phyloP scores from a whole-genome alignment of 2,888 invertebrate genomes.

The Glaucopsyche alexis region DNA sequence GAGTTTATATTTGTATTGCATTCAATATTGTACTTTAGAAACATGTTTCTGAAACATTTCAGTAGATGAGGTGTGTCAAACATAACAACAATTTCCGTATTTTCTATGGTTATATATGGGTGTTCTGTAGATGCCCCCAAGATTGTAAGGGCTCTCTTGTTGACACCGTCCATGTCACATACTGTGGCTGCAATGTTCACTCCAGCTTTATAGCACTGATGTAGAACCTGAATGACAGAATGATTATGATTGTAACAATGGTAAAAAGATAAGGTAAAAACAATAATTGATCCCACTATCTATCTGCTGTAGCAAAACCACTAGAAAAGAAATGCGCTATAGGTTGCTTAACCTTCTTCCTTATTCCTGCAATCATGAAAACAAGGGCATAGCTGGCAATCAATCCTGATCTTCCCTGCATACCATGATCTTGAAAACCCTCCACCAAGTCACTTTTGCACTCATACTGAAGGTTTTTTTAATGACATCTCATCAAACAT shows the following conservation, averaged over 20 bases:
- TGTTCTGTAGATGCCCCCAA: slow-evolving; percentile 8
- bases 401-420: slow-evolving; percentile 1
- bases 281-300: neutral
- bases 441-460: neutral
- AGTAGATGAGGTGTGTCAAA: slow-evolving; percentile 15
- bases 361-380: slow-evolving; percentile 21
- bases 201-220: neutral
- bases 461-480: neutral
- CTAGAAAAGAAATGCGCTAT: neutral
- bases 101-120: slow-evolving; percentile 24
- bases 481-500: slow-evolving; percentile 4
- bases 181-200: neutral
- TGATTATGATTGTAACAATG: neutral
- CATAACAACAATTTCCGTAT: slow-evolving; percentile 35
- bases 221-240: slow-evolving; percentile 15
- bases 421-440: neutral
- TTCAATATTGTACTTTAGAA: slow-evolving; percentile 38
- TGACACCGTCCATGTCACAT: neutral
- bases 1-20: slow-evolving; percentile 31
- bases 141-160: neutral
- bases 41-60: slow-evolving; percentile 38
- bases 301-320: slow-evolving; percentile 14
- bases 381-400: slow-evolving; percentile 5
- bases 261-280: neutral
- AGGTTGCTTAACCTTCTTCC: slow-evolving; percentile 10